phyloP scores from a whole-genome alignment of 2,113 vertebrate genomes.

The Catharus bicknelli region DNA sequence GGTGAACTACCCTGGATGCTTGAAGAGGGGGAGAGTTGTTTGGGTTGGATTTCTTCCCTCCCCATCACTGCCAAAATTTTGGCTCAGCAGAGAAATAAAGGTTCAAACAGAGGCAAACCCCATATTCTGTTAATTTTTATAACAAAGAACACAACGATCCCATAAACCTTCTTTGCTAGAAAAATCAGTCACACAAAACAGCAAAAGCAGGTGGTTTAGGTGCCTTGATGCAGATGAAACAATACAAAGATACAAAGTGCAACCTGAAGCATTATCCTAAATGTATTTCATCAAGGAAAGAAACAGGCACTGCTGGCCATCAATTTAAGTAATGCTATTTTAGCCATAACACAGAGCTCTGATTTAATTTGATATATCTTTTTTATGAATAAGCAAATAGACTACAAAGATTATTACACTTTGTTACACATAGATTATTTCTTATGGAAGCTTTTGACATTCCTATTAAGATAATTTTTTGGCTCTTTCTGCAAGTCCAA shows the following conservation, averaged over 20 bases:
- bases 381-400: not conserved
- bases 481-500: not conserved
- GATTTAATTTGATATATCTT: not conserved
- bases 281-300: not conserved
- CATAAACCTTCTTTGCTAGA: not conserved
- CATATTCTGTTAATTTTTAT: not conserved
- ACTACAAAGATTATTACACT: not conserved
- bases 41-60: not conserved
- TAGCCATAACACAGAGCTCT: not conserved
- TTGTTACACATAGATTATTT: not conserved
- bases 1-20: not conserved
- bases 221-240: not conserved
- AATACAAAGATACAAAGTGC: not conserved
- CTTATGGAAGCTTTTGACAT: not conserved
- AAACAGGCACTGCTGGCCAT: not conserved
- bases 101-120: not conserved
- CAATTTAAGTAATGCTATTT: not conserved
- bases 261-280: not conserved
- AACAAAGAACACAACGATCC: not conserved
- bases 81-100: not conserved
- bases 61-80: not conserved
- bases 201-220: not conserved
- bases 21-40: not conserved
- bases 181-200: not conserved
- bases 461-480: not conserved